Percentiles rank a stretch among this genome's conserved stretches.
Conservation (phyloP, 1,140 invertebrate genomes). For the Drosophila dunni region DNA sequence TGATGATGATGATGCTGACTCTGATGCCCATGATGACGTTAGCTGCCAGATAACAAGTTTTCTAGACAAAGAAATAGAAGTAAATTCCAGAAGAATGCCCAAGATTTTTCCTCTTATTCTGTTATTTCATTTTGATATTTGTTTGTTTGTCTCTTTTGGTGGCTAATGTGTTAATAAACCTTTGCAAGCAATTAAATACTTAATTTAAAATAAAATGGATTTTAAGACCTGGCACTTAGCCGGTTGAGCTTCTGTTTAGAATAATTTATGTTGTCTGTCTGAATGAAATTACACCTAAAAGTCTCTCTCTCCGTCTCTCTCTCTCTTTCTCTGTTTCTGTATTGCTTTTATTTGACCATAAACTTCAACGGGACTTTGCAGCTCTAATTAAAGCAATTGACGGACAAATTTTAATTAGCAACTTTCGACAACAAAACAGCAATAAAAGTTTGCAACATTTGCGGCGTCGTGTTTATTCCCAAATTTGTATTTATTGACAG, state of each 20-base stretch:
- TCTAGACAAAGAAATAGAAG: constrained; percentile 2
- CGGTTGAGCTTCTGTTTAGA: constrained; percentile 7
- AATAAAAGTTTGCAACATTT: constrained; percentile 69
- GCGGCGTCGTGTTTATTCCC: constrained; percentile 64
- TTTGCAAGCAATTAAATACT: constrained; percentile 1
- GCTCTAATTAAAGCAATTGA: constrained; percentile 76
- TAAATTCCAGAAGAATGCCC: constrained; percentile 13
- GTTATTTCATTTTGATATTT: constrained; percentile 1
- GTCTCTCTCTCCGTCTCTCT: too few species aligned
- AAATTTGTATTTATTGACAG: constrained; percentile 57
- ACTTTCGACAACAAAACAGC: constrained; percentile 56
- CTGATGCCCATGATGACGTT: constrained; percentile 65
- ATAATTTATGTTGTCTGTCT: constrained; percentile 22
- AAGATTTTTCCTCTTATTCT: background rate
- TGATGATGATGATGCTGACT: constrained; percentile 61
- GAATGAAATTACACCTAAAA: constrained; percentile 20
- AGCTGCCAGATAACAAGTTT: constrained; percentile 52
- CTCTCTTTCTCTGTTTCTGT: background rate
- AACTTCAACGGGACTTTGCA: constrained; percentile 61
- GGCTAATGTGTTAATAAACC: background rate
- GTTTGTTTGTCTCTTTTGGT: background rate
- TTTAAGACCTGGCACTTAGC: background rate
- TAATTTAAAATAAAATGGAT: constrained; percentile 17
- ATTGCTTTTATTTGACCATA: constrained; percentile 58
- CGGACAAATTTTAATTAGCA: constrained; percentile 76